phyloP scores from a whole-genome alignment of 2,113 vertebrate species.

The Dryoscopus gambensis region DNA sequence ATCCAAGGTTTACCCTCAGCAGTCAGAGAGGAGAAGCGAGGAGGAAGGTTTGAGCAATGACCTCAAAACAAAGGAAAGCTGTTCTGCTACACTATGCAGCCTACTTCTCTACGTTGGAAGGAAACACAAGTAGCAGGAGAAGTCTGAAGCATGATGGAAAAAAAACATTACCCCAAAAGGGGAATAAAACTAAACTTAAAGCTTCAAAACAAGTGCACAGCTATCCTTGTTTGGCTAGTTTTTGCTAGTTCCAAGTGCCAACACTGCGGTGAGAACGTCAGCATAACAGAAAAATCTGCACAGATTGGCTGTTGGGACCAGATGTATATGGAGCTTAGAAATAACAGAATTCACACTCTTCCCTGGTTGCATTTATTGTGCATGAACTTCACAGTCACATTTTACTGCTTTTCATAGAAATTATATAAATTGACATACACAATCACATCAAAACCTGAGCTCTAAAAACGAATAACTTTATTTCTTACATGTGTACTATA shows the following conservation, averaged over 20 bases:
- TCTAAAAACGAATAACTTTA: constrained; percentile 24
- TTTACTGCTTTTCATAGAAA: constrained; percentile 24
- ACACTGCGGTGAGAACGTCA: neutral
- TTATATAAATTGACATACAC: neutral
- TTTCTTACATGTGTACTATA: neutral
- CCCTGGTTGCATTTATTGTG: constrained; percentile 51
- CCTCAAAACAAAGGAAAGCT: neutral
- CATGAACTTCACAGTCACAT: constrained; percentile 25
- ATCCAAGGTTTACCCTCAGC: neutral
- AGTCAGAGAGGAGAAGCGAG: neutral
- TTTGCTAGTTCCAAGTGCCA: neutral
- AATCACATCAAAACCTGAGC: constrained; percentile 35
- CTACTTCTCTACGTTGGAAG: neutral
- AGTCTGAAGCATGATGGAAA: neutral
- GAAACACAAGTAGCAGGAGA: neutral
- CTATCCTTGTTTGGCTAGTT: neutral
- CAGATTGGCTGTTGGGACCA: neutral
- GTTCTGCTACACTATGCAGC: neutral
- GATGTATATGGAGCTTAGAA: neutral
- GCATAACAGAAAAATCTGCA: neutral
- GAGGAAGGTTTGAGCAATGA: neutral
- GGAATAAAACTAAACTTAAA: neutral
- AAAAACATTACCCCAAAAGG: neutral
- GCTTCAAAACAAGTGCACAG: neutral
- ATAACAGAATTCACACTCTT: neutral